Percentiles rank a stretch among this genome's conserved stretches.
Conservation (phyloP, 2,797 vertebrate genomes). For the Miichthys miiuy region DNA sequence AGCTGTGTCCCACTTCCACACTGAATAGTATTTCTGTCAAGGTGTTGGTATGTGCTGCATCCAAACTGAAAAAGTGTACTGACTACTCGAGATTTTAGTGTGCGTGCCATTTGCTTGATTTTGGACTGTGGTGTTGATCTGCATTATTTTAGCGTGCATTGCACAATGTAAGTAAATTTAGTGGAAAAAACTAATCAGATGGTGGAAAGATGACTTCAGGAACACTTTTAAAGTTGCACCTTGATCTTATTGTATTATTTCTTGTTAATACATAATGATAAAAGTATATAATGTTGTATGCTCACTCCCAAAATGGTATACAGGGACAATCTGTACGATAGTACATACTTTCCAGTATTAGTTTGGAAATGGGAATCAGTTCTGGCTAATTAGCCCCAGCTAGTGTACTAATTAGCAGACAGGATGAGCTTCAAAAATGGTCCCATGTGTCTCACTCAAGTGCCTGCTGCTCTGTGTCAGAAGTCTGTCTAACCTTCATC, state of each 20-base stretch:
- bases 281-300: not conserved
- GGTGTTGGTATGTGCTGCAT: not conserved
- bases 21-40: not conserved
- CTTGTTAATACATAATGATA: not conserved
- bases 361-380: conserved; percentile 2
- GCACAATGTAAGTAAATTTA: not conserved
- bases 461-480: conserved; percentile 17
- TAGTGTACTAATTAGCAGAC: conserved; percentile 45
- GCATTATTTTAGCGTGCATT: not conserved
- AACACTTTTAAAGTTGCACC: not conserved
- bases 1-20: not conserved
- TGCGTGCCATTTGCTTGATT: not conserved
- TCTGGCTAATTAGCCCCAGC: conserved; percentile 36
- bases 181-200: not conserved
- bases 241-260: not conserved
- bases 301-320: not conserved
- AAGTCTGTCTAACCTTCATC: conserved; percentile 9
- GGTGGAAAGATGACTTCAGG: not conserved
- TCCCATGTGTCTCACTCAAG: conserved; percentile 10
- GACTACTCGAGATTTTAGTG: conserved; percentile 1
- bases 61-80: not conserved
- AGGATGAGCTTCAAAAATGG: conserved; percentile 34
- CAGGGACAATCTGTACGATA: not conserved
- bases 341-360: conserved; percentile 3
- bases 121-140: not conserved